phyloP scores from a whole-genome alignment of 2,113 vertebrate species.

The Melanerpes formicivorus region DNA sequence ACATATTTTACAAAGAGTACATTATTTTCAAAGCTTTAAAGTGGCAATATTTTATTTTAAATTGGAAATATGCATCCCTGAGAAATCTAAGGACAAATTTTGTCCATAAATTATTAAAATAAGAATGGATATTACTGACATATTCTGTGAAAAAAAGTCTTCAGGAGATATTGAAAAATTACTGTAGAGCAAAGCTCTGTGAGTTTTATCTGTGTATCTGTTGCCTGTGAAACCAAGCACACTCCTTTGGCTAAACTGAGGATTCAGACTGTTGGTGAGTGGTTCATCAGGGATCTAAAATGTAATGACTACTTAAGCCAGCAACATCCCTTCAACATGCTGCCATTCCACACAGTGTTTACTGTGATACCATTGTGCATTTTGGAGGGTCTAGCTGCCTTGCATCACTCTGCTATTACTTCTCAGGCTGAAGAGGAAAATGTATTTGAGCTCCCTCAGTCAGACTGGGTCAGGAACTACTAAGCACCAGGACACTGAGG shows the following conservation, averaged over 20 bases:
- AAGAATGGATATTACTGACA: background rate
- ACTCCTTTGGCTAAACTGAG: background rate
- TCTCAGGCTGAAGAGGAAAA: too few species aligned
- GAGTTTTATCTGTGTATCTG: background rate
- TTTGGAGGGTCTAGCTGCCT: background rate
- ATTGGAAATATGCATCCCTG: background rate
- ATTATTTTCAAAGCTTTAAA: background rate
- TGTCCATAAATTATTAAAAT: background rate
- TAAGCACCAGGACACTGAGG: too few species aligned
- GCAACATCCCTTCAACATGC: background rate
- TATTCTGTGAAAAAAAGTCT: background rate
- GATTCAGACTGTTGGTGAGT: background rate
- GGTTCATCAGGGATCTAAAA: background rate
- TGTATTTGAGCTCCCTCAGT: too few species aligned
- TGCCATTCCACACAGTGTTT: background rate
- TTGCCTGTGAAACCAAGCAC: background rate
- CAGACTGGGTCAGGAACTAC: too few species aligned
- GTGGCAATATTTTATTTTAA: background rate
- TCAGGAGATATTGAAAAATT: background rate
- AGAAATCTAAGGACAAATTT: background rate
- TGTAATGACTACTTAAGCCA: background rate
- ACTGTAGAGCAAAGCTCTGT: background rate
- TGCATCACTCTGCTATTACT: too few species aligned
- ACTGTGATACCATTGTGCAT: background rate
- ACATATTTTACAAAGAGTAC: background rate